phyloP scores from a whole-genome alignment of 2,113 vertebrate genomes.

The Spea bombifrons region DNA sequence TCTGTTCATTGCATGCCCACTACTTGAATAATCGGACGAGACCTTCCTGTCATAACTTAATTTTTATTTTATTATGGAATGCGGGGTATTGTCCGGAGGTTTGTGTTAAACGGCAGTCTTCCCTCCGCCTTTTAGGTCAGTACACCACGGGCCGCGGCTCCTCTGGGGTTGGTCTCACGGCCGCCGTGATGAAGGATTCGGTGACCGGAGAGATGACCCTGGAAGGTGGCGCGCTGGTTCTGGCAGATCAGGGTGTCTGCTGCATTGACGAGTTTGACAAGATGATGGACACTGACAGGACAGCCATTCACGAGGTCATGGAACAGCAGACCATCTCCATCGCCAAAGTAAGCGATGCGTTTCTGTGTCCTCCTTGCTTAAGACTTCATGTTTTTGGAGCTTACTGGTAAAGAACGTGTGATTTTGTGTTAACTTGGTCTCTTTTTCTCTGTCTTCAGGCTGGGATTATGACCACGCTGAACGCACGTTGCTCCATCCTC shows the following conservation, averaged over 20 bases:
- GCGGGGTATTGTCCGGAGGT: too few relatives aligned
- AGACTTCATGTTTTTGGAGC: too few relatives aligned
- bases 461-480: conserved; percentile 86
- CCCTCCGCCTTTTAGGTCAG: conserved; percentile 68
- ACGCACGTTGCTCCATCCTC: conserved; percentile 87
- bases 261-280: conserved; percentile 96
- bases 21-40: too few relatives aligned
- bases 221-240: conserved; percentile 83
- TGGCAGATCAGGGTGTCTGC: conserved; percentile 85
- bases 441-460: conserved; percentile 60
- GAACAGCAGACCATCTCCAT: conserved; percentile 93
- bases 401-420: too few relatives aligned
- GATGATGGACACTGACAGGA: conserved; percentile 85
- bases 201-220: conserved; percentile 82
- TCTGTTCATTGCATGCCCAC: too few relatives aligned
- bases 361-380: too few relatives aligned
- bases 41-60: too few relatives aligned
- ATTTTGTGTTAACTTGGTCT: too few relatives aligned
- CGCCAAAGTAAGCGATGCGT: conserved; percentile 70
- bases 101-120: too few relatives aligned
- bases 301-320: conserved; percentile 92
- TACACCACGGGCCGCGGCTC: conserved; percentile 90
- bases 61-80: too few relatives aligned
- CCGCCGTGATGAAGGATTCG: conserved; percentile 82
- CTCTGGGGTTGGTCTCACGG: conserved; percentile 85